Conservation (phyloP, 2,888 invertebrate species). For the Rhyacophila evoluta region DNA sequence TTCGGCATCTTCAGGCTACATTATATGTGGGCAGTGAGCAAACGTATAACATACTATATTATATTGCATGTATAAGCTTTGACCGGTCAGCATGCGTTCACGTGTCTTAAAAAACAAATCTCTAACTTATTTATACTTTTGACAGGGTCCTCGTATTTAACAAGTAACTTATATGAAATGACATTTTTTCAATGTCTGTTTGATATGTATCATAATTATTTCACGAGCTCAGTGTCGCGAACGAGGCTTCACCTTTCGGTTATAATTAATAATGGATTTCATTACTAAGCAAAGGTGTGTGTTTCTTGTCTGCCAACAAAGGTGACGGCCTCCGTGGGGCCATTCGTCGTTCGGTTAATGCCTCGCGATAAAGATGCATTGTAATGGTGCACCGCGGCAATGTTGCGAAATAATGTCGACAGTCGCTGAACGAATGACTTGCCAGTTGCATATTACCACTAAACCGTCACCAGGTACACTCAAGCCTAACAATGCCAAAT, state of each 20-base stretch:
- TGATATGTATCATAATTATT: too few species aligned
- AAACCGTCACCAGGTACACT: neutral
- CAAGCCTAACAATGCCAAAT: neutral
- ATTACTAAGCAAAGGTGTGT: neutral
- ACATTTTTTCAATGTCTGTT: too few species aligned
- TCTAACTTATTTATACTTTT: too few species aligned
- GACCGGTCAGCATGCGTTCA: too few species aligned
- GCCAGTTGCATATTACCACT: neutral
- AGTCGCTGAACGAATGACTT: neutral
- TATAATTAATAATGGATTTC: neutral
- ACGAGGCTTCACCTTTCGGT: neutral
- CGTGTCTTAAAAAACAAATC: too few species aligned
- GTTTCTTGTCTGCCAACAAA: neutral
- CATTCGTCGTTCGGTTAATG: neutral
- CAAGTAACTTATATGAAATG: too few species aligned
- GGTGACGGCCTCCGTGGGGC: neutral
- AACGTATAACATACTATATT: too few species aligned
- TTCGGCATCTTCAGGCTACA: too few species aligned
- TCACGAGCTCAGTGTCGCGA: too few species aligned
- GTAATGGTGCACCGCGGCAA: neutral
- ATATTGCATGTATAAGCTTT: too few species aligned
- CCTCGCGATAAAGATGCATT: slow-evolving; percentile 1
- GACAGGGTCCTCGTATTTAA: too few species aligned
- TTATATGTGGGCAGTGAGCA: too few species aligned
- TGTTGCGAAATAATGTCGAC: neutral